Evolutionary conservation across 2,113 vertebrate genomes (phyloP).

Genomic region (Mugil cephalus): DNA sequence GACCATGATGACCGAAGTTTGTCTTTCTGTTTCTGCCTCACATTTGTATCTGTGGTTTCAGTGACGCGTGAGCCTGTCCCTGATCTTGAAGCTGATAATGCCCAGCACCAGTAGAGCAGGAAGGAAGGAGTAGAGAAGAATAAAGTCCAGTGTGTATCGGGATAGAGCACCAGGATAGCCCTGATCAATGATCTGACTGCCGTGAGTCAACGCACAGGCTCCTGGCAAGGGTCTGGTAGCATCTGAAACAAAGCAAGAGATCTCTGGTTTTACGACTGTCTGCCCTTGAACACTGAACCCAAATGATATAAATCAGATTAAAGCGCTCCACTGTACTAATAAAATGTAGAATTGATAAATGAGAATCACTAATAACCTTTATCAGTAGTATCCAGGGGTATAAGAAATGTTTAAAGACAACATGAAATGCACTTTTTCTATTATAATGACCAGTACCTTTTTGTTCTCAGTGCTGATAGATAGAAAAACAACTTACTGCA

Average conservation of each 20-base stretch:
- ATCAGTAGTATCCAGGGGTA: too few species aligned
- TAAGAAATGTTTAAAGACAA: background rate
- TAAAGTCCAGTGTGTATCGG: constrained; percentile 87
- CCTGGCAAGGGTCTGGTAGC: constrained; percentile 50
- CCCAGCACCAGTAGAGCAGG: constrained; percentile 88
- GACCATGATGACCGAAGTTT: background rate
- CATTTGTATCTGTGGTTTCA: constrained; percentile 48
- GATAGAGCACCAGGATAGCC: constrained; percentile 87
- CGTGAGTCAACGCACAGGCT: constrained; percentile 83
- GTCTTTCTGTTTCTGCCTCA: background rate
- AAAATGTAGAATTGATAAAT: background rate
- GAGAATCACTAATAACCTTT: background rate
- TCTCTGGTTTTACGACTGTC: background rate
- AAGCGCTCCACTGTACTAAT: background rate
- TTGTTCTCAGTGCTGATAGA: background rate
- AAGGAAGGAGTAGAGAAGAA: constrained; percentile 92
- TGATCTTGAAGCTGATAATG: constrained; percentile 90
- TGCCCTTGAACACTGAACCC: constrained; percentile 17
- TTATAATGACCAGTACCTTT: background rate
- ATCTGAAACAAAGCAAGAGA: constrained; percentile 49
- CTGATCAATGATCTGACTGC: constrained; percentile 86
- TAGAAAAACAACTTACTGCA: constrained; percentile 88
- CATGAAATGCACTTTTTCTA: too few species aligned
- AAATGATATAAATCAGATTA: background rate
- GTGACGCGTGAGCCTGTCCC: constrained; percentile 85